Base-by-base conservation (phyloP, 2,797 vertebrate genomes). In the Hephaestus fuliginosus region DNA sequence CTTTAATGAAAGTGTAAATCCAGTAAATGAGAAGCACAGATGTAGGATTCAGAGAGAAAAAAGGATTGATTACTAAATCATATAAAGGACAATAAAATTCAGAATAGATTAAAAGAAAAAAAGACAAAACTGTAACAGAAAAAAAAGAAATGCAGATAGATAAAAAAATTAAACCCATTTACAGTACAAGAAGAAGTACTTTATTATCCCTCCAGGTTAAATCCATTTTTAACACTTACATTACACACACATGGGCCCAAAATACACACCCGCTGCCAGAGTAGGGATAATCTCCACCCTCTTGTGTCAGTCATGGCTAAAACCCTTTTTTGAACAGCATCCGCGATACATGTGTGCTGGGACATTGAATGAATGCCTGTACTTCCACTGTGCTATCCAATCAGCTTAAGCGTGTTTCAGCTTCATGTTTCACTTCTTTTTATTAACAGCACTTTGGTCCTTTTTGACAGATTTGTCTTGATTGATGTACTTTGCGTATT, bases 1-100 rank as follows among this genome's bases (percentile, higher is more conserved):
- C 56, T 68, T 71, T 67, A 61, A 65, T 63, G 63, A 39, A 63
- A 48, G 12, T 41, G n/a, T 55, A 68, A 61, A 56, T 79, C 14
- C 3, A 20, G 18, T 5, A 18, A 67, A 72, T 25, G 49, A 25
- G 22, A 71, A 48, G 63, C 20, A 41, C 11, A n/a, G 71, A 48
- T 60, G 30, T 20, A 28, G 3, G 3, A 53, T 48, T 70, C 15
- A 48, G 56, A 65, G 33, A 33, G n/a, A 67, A 20, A 67, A 18
- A 25, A 1, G 3, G 18, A 30, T 12, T 53, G 8, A 14, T 46
- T 39, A 20, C 6, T 28, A 33, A 55, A 49, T 18, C 14, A 48
- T 18, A 12, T 13, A 44, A 51, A 70, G 68, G 20, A 58, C 30
- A 49, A 14, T 44, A 2, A 66, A 55, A 51, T 44, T 58, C 2